Conservation (phyloP, 1,140 invertebrate species). For the Eulimnadia texana region DNA sequence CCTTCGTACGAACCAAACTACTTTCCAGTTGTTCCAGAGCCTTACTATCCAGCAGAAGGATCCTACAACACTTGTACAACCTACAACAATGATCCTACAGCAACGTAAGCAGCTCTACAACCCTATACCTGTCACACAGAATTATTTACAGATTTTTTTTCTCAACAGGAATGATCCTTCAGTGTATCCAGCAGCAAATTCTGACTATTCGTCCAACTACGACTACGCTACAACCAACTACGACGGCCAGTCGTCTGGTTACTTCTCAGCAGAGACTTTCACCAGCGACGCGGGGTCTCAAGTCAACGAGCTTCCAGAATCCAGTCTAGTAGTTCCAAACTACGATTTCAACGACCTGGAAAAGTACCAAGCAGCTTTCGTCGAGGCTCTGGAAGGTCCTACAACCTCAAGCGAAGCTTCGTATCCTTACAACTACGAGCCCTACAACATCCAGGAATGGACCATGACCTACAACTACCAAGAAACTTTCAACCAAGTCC, state of each 20-base stretch:
- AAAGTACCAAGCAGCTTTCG: constrained; percentile 11
- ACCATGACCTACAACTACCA: not conserved
- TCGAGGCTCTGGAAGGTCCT: constrained; percentile 4
- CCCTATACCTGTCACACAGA: no score
- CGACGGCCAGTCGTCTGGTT: not conserved
- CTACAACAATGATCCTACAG: not conserved
- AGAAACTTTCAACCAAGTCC: no score
- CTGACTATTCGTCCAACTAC: no score
- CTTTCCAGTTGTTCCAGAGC: not conserved
- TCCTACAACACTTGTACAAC: not conserved
- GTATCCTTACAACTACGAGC: not conserved
- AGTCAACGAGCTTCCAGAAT: not conserved
- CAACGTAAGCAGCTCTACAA: no score
- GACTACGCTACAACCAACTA: no score
- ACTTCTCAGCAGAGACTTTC: not conserved
- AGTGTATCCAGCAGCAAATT: no score
- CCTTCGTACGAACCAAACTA: not conserved
- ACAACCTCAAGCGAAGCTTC: not conserved
- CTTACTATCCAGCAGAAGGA: not conserved
- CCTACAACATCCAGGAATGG: not conserved
- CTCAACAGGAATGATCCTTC: no score
- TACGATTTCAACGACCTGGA: constrained; percentile 1
- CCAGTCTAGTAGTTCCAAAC: not conserved
- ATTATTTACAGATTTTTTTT: no score
- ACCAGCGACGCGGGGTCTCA: not conserved